These are phyloP conservation scores for Schizopygopsis malacanthus DNA, from an alignment of 2,797 vertebrate species.

Conservation along the genomic window DNA sequence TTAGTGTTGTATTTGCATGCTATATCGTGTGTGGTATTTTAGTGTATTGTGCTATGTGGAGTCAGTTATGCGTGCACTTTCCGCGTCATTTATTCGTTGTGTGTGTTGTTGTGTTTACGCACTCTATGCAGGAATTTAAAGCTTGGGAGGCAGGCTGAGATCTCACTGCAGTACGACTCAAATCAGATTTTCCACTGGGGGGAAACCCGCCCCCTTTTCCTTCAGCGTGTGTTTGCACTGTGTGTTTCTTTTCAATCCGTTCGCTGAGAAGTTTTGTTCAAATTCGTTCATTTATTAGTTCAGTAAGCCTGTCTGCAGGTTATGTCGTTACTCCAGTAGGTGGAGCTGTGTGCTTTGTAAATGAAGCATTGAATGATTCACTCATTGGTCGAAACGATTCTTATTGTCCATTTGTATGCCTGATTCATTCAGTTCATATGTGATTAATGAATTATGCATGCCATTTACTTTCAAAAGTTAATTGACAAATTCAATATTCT, in stretches of 20 bases:
- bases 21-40: not conserved
- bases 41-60: not conserved
- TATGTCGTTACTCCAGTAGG: not conserved
- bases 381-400: not conserved
- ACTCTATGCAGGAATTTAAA: constrained; percentile 60
- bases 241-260: not conserved
- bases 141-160: constrained; percentile 57
- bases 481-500: not conserved
- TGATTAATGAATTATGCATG: not conserved
- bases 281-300: not conserved
- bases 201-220: constrained; percentile 74
- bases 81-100: not conserved
- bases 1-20: not conserved
- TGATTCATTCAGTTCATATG: not conserved
- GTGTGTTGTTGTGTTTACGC: not conserved
- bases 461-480: not conserved
- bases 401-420: not conserved
- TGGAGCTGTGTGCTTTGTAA: not conserved
- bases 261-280: not conserved
- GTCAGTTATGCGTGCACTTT: not conserved
- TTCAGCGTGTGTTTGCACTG: constrained; percentile 70
- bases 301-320: not conserved
- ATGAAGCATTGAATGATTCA: constrained; percentile 1
- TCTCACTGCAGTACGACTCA: constrained; percentile 65
- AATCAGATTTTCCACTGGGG: constrained; percentile 84